Evolutionary conservation across 2,888 invertebrate species (phyloP).

Genomic region (Tenodera sinensis): DNA sequence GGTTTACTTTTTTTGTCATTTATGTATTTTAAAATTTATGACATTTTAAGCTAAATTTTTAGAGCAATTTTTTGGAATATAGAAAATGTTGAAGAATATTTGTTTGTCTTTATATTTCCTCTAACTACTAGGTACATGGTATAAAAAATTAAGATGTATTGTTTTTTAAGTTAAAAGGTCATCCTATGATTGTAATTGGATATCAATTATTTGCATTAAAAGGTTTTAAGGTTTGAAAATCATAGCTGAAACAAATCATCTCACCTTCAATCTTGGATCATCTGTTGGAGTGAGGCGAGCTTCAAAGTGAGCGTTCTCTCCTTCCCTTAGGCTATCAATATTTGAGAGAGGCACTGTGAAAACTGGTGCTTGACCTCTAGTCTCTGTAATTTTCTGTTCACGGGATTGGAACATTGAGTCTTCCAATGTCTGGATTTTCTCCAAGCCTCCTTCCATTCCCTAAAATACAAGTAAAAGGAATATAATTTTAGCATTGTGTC

Average conservation of each 20-base stretch:
- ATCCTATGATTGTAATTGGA: no score
- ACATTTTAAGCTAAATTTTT: no score
- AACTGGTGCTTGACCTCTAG: constrained; percentile 80
- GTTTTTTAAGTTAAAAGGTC: no score
- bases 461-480: constrained; percentile 43
- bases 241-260: constrained; percentile 11
- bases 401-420: constrained; percentile 77
- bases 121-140: no score
- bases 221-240: no score
- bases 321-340: constrained; percentile 81
- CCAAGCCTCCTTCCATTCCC: constrained; percentile 93
- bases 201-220: no score
- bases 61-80: no score
- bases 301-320: constrained; percentile 89
- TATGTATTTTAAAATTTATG: no score
- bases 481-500: not conserved
- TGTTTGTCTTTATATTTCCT: no score
- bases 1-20: no score
- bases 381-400: constrained; percentile 69
- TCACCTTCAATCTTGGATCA: constrained; percentile 79
- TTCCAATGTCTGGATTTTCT: constrained; percentile 89
- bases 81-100: no score
- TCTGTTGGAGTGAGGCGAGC: constrained; percentile 85
- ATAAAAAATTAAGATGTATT: no score
- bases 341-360: constrained; percentile 87